Evolutionary conservation across 2,797 vertebrate genomes (phyloP), one percentile per base, ranked within the genome.

Genomic region (Triplophysa yarkandensis): DNA sequence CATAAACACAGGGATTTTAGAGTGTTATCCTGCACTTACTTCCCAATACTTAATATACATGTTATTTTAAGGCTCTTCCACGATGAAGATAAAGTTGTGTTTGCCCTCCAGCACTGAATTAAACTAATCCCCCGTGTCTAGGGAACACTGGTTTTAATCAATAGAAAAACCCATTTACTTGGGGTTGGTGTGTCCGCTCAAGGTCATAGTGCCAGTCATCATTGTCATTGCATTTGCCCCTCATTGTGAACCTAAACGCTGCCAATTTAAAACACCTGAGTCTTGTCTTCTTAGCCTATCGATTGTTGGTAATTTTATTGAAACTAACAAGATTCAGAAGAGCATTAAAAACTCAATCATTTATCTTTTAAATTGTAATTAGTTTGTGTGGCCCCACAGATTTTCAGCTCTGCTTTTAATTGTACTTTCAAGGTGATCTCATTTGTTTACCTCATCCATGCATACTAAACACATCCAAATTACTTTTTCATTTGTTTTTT

Each of bases 371-470:
- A 87, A 82, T 80, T 71, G 78, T 84, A 82, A 84, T 58, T 83
- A 83, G 83, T 82, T 82, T 88, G 80, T 83, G 76, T 60, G 78
- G 54, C 76, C 74, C 58, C 77, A 78, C 86, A 89, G 89, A 90
- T 90, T 90, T 87, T 63, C 79, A 83, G 81, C 83, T 85, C 80
- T 79, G 81, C 83, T 83, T 87, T 78, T 76, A 28, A 83, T 78
- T 92, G 89, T 88, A 89, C 89, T 85, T 77, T 89, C 87, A 93
- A 93, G 90, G 90, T 92, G 87, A 91, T 90, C 87, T 85, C 66
- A 77, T 87, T 89, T 86, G 85, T 88, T 88, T 84, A 80, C 81
- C 81, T 80, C 79, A 82, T 82, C 85, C 80, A 84, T 89, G 90
- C 90, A 91, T 91, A 90, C 89, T 87, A 89, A 92, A 88, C 84